A percentile compares a stretch with the other conserved stretches of the same genome.
Evolutionary conservation across 2,888 invertebrate genomes (phyloP).

Genomic region (Subacronicta megacephala): DNA sequence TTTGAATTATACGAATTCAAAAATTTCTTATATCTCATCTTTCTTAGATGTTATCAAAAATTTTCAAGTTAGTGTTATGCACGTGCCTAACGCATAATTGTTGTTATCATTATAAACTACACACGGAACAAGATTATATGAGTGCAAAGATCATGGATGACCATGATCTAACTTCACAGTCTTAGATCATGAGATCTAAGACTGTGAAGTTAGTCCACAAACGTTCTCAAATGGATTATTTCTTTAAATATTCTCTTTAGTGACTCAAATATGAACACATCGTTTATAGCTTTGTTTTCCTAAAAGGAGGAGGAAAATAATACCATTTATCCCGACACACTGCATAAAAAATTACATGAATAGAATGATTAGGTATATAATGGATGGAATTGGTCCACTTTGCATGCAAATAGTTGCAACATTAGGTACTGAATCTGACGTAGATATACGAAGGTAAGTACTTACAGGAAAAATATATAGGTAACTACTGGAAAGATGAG

Average conservation of each 20-base stretch:
- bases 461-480: too few species aligned
- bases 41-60: too few species aligned
- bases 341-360: conserved; percentile 22
- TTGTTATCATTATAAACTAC: conserved; percentile 8
- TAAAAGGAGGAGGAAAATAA: conserved; percentile 30
- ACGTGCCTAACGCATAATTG: conserved; percentile 3
- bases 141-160: conserved; percentile 4
- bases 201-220: background rate
- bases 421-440: background rate
- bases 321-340: conserved; percentile 16
- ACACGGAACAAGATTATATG: conserved; percentile 6
- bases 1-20: too few species aligned
- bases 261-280: conserved; percentile 4
- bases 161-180: too few species aligned
- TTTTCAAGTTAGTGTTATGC: background rate
- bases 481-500: too few species aligned
- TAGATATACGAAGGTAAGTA: too few species aligned
- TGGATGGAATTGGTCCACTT: conserved; percentile 12
- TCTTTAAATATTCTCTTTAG: background rate
- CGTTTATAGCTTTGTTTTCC: conserved; percentile 36
- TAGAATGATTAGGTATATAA: conserved; percentile 11
- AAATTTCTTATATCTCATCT: too few species aligned
- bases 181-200: background rate
- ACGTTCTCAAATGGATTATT: too few species aligned
- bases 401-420: background rate